Conservation (phyloP, 2,113 vertebrate species). For the Pituophis catenifer region DNA sequence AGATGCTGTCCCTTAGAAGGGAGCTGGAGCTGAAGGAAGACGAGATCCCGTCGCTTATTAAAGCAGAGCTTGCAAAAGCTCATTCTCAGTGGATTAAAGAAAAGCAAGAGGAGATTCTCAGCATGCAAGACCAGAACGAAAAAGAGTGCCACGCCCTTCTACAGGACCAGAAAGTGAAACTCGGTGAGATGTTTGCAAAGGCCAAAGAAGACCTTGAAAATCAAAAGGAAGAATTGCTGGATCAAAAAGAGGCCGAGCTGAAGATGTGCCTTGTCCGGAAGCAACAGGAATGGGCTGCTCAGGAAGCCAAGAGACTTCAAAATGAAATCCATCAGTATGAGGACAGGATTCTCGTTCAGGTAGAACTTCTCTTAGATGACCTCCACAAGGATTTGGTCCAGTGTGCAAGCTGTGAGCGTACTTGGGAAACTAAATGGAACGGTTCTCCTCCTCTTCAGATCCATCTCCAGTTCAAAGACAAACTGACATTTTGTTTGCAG, state of each 20-base stretch:
- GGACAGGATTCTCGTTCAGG: constrained; percentile 70
- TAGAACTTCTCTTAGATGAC: constrained; percentile 72
- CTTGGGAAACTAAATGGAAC: constrained; percentile 42
- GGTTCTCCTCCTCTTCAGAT: constrained; percentile 31
- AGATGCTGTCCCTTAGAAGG: constrained; percentile 71
- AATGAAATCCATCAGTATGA: constrained; percentile 64
- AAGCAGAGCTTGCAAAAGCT: constrained; percentile 86
- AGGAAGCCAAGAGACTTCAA: constrained; percentile 67
- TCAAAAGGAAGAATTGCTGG: constrained; percentile 74
- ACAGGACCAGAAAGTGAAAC: constrained; percentile 77
- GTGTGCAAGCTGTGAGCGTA: constrained; percentile 27
- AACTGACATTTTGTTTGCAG: constrained; percentile 70
- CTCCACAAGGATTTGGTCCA: constrained; percentile 64
- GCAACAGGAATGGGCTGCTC: constrained; percentile 76
- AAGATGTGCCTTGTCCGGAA: constrained; percentile 69
- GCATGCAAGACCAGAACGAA: constrained; percentile 77
- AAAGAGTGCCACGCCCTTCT: constrained; percentile 76
- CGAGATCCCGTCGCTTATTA: constrained; percentile 77
- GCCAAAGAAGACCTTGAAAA: constrained; percentile 76
- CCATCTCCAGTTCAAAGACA: constrained; percentile 53
- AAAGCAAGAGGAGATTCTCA: constrained; percentile 85
- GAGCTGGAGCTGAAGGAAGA: constrained; percentile 75
- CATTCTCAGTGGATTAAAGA: constrained; percentile 83
- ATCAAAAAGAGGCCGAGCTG: constrained; percentile 79
- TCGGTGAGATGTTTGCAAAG: constrained; percentile 74